Percentiles rank a stretch among this genome's conserved stretches.
Conservation (phyloP, 2,797 vertebrate genomes). For the Chiloscyllium punctatum region DNA sequence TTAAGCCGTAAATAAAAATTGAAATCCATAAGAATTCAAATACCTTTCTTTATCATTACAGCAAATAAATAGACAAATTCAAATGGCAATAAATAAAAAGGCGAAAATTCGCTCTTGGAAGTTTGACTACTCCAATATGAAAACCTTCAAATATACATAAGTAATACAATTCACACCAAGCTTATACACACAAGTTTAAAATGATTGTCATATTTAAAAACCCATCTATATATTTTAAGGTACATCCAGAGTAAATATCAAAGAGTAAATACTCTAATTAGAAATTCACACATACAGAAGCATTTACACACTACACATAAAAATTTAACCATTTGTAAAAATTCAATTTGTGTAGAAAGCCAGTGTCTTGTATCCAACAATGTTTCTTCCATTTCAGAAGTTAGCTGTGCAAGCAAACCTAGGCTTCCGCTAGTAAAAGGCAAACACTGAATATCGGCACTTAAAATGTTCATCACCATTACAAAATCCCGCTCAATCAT, state of each 20-base stretch:
- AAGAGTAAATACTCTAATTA: background rate
- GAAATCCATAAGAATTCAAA: background rate
- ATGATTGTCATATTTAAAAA: background rate
- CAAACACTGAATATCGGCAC: background rate
- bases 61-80: background rate
- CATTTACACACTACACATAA: background rate
- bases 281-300: background rate
- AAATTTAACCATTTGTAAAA: background rate
- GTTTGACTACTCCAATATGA: background rate
- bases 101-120: background rate
- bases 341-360: background rate
- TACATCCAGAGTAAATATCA: background rate
- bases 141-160: background rate
- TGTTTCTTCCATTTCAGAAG: background rate
- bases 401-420: background rate
- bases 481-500: too few species aligned
- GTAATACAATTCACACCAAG: background rate
- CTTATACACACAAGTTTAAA: background rate
- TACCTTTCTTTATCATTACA: background rate
- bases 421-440: background rate
- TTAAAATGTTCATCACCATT: background rate
- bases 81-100: background rate
- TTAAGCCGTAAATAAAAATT: too few species aligned
- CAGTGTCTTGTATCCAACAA: background rate
- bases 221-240: background rate